Evolutionary conservation across 23 tunicate species (phyloP).

Genomic region (Trididemnum nubilum): DNA sequence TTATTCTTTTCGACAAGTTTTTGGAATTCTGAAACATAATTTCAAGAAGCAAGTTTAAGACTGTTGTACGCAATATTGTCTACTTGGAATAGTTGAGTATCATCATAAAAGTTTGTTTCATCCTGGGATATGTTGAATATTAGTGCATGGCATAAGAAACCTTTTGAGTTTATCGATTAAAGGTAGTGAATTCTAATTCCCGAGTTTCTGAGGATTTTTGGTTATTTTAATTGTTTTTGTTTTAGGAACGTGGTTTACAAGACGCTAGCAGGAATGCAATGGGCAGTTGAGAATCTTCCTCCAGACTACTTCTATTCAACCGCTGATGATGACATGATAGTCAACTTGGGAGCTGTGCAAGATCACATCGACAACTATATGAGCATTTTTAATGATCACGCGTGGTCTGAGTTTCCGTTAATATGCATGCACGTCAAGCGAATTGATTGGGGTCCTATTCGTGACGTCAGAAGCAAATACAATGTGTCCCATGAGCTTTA

Average conservation of each 20-base stretch:
- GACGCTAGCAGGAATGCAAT: constrained; percentile 33
- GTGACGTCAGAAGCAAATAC: not conserved
- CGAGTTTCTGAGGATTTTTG: too few species aligned
- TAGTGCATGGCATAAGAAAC: too few species aligned
- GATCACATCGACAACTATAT: not conserved
- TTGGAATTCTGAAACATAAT: too few species aligned
- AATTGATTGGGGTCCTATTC: constrained; percentile 9
- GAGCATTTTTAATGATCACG: not conserved
- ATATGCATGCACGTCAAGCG: constrained; percentile 24
- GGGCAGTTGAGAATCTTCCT: constrained; percentile 30
- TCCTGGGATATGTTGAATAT: too few species aligned
- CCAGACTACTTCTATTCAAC: constrained; percentile 15
- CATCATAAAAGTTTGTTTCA: too few species aligned
- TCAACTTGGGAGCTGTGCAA: constrained; percentile 3
- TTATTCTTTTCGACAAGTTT: too few species aligned
- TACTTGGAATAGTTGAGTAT: too few species aligned
- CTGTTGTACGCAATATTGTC: too few species aligned
- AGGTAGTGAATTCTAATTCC: too few species aligned
- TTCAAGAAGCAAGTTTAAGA: too few species aligned
- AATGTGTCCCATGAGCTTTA: constrained; percentile 18
- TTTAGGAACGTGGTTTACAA: constrained; percentile 34
- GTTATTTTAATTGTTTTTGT: too few species aligned
- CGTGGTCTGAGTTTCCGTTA: constrained; percentile 13
- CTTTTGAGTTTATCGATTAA: too few species aligned
- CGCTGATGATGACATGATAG: constrained; percentile 20